A percentile compares a stretch with the other conserved stretches of the same genome.
These are phyloP conservation scores for Copidosoma aretas DNA, from an alignment of 2,888 invertebrate species.

Conservation along the genomic window DNA sequence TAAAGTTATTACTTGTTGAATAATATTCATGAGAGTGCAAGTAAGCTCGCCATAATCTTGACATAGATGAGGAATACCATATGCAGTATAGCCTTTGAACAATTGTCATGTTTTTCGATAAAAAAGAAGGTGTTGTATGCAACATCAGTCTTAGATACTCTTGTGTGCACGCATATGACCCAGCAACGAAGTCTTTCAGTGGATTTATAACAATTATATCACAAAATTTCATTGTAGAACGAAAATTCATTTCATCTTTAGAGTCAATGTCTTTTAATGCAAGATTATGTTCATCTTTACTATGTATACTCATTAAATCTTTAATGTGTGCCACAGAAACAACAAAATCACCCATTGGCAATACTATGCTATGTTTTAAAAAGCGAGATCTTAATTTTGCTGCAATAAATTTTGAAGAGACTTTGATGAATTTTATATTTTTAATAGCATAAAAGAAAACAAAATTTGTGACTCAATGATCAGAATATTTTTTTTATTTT, in stretches of 20 bases:
- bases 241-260: conserved; percentile 46
- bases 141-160: conserved; percentile 26
- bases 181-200: conserved; percentile 24
- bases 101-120: not conserved
- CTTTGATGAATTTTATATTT: too few species aligned
- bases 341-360: conserved; percentile 13
- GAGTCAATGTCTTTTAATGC: conserved; percentile 34
- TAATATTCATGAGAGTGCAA: not conserved
- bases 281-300: conserved; percentile 45
- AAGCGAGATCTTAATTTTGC: conserved; percentile 44
- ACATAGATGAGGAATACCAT: not conserved
- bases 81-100: not conserved
- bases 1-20: conserved; percentile 7
- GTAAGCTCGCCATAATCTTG: conserved; percentile 7
- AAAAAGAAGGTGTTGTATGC: not conserved
- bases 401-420: too few species aligned
- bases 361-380: not conserved
- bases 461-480: too few species aligned
- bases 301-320: conserved; percentile 35
- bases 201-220: conserved; percentile 25
- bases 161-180: conserved; percentile 26
- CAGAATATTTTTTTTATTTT: too few species aligned
- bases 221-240: conserved; percentile 40
- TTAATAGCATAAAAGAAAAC: too few species aligned
- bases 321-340: conserved; percentile 31